Percentiles rank a stretch among this genome's conserved stretches.
Conservation (phyloP, 2,113 vertebrate genomes). For the Anser brachyrhynchus region DNA sequence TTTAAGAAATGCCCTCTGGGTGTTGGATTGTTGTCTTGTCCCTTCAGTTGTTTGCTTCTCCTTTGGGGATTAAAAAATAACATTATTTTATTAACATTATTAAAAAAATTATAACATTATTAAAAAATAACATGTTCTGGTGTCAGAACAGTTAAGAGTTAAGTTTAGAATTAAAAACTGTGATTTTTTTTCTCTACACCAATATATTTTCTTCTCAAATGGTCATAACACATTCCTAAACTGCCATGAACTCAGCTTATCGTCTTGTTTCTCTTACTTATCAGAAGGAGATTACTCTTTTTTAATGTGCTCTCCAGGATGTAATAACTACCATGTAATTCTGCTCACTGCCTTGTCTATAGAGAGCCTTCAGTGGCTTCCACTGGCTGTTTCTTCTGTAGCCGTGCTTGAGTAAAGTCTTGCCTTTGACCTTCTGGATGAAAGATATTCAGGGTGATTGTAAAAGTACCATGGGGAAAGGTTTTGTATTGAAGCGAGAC, state of each 20-base stretch:
- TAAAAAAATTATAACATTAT: too few relatives aligned
- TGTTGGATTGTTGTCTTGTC: background rate
- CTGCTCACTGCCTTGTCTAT: background rate
- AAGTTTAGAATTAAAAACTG: background rate
- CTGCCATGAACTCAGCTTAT: background rate
- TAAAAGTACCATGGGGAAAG: background rate
- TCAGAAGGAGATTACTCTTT: background rate
- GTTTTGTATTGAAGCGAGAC: background rate
- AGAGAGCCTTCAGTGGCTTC: background rate
- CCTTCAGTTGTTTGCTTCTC: background rate
- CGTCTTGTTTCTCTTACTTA: background rate
- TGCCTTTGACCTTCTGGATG: conserved; percentile 65
- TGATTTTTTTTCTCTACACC: background rate
- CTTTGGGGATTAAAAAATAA: background rate
- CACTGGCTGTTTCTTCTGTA: background rate
- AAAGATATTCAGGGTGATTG: background rate
- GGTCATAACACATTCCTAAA: background rate
- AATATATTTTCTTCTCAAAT: background rate
- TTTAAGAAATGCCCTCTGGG: background rate
- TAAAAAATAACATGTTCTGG: background rate
- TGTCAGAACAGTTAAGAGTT: background rate
- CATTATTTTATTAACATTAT: background rate
- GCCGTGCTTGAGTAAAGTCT: background rate
- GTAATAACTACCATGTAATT: background rate
- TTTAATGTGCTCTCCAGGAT: background rate